Base-by-base conservation (phyloP, 2,888 invertebrate genomes). In the Sphaeridia pumilis region DNA sequence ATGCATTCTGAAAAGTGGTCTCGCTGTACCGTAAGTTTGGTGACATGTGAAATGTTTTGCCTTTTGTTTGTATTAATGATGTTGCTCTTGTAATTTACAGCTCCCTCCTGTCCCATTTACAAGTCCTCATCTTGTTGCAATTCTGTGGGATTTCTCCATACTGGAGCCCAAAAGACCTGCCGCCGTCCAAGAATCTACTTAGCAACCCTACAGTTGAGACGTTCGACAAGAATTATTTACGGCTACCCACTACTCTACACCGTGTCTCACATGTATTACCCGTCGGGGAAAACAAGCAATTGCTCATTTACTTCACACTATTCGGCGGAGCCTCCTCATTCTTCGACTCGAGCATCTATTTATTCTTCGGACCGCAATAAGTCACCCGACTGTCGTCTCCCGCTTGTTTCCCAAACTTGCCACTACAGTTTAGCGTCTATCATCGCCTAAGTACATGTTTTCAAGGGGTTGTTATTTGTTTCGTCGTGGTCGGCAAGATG, bases 31-130 rank as follows among this genome's bases (percentile, higher is more conserved):
- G n/a, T n/a, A n/a, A n/a, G n/a, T n/a, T 10, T 34, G 35, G 20
- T 34, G 35, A 47, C 49, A 49, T 41, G 41, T 41, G 24, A 38
- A 41, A 41, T 49, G 38, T 17, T 25, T 24, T 17, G 10, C 41
- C 28, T 10, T 27, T 36, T 38, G 49, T 49, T 49, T 38, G 10
- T 27, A 49, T 41, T 49, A 49, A 49, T 49, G 49, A 49, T 49
- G 26, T 41, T 21, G 38, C 34, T 41, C 12, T 4, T 26, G 41
- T 49, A 49, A 49, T 49, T 49, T 49, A 49, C 49, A 41, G 41
- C 27, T 49, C 49, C 49, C 49, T 49, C 41, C 28, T 49, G 49
- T 49, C 49, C 49, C 49, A 49, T 49, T 49, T 41, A 38, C 38
- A 38, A 38, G 17, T 38, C 38, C 17, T 14, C 17, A 17, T 31